Conservation (phyloP, 2,113 vertebrate genomes). For the Sterrhoptilus dennistouni region DNA sequence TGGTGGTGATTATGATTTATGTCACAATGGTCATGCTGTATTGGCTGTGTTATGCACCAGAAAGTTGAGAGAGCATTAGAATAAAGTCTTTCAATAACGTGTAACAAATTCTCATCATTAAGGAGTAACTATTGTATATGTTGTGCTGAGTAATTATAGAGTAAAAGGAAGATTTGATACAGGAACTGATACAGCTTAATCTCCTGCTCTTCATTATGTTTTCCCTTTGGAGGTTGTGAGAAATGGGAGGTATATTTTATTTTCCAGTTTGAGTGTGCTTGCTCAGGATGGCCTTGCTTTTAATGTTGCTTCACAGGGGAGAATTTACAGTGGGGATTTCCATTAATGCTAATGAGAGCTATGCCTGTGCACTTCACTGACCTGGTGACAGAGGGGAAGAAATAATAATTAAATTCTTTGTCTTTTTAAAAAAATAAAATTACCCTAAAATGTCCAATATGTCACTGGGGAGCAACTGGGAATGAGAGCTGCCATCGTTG, state of each 20-base stretch:
- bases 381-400: not conserved
- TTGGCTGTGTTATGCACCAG: not conserved
- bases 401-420: not conserved
- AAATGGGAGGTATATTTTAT: slow-evolving; percentile 33
- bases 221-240: not conserved
- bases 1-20: not conserved
- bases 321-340: slow-evolving; percentile 18
- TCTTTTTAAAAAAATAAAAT: not conserved
- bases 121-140: not conserved
- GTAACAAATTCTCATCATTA: slow-evolving; percentile 12
- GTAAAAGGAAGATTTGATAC: slow-evolving; percentile 6
- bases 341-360: slow-evolving; percentile 27
- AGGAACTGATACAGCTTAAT: slow-evolving; percentile 14
- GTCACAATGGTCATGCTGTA: not conserved
- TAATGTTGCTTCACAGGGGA: not conserved
- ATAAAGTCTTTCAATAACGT: not conserved
- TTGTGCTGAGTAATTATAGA: slow-evolving; percentile 37
- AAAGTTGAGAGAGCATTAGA: not conserved
- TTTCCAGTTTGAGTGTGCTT: slow-evolving; percentile 1
- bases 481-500: not conserved
- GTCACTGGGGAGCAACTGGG: not conserved
- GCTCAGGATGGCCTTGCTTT: not conserved
- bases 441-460: not conserved
- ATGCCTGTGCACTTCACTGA: not conserved
- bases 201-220: not conserved